These are phyloP conservation scores for Sebastes kiyomatsui DNA, from an alignment of 2,797 vertebrate genomes.

Conservation along the genomic window DNA sequence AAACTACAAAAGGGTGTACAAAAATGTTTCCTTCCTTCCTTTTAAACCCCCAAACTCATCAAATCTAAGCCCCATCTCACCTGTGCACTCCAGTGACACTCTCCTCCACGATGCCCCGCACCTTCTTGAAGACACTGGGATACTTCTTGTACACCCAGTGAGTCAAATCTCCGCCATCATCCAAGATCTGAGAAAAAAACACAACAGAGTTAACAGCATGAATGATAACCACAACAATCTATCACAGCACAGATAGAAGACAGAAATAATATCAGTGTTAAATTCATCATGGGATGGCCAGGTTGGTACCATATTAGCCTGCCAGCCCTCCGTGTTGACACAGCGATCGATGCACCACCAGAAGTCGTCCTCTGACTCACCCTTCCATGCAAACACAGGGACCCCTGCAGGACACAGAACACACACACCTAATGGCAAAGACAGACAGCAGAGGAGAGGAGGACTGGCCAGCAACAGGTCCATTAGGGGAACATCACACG, in stretches of 20 bases:
- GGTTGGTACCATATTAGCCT: conserved; percentile 93
- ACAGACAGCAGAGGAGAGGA: background rate
- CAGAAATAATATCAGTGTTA: background rate
- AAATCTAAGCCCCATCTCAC: conserved; percentile 66
- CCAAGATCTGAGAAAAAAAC: conserved; percentile 88
- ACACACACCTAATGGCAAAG: conserved; percentile 23
- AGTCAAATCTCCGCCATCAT: conserved; percentile 97
- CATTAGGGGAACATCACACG: conserved; percentile 20
- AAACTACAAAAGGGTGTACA: background rate
- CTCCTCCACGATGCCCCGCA: conserved; percentile 97
- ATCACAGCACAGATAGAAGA: background rate
- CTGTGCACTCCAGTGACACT: conserved; percentile 98
- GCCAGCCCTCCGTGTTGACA: conserved; percentile 94
- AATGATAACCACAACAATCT: background rate
- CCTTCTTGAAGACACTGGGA: conserved; percentile 96
- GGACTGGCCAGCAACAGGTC: conserved; percentile 3
- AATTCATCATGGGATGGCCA: background rate
- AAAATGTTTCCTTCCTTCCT: background rate
- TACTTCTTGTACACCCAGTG: conserved; percentile 99
- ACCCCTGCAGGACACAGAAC: conserved; percentile 83
- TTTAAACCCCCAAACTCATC: background rate
- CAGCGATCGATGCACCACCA: conserved; percentile 99
- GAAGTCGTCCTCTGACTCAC: conserved; percentile 98
- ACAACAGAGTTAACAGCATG: conserved; percentile 4
- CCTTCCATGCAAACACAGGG: conserved; percentile 98